Base-by-base conservation (phyloP, 1,140 invertebrate species). In the Mizuhopecten yessoensis region DNA sequence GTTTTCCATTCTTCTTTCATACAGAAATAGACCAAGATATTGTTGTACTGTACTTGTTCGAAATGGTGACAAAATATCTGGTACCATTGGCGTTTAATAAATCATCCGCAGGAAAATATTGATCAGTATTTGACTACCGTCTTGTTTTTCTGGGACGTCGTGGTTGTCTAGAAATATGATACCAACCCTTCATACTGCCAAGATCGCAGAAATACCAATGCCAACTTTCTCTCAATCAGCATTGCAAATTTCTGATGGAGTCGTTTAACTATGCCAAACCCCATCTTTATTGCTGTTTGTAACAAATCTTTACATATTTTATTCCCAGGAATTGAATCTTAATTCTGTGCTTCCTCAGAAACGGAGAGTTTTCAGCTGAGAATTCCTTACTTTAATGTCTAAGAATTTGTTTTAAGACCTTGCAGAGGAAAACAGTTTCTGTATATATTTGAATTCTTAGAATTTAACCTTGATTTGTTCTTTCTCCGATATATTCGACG, bases 111-210 rank as follows among this genome's bases (percentile, higher is more conserved):
- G 57, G 29, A 75, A 5, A n/a, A 75, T 75, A 75, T 75, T 75
- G 57, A 75, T 75, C 57, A 29, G 3, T 9, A 75, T 75, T 75
- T 29, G 57, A 29, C 20, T 49, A 49, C 45, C 29, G n/a, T 75
- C 17, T 29, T 29, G 57, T 75, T 75, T n/a, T 29, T 75, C 57
- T 17, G 17, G n/a, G 15, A n/a, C 57, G 23, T 9, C 10, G 57
- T 29, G 57, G 23, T 75, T 75, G 57, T 75, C 57, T 75, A 75
- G 57, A 75, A 75, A 75, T 75, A 75, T 75, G 57, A 75, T n/a
- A 75, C 57, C 57, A 75, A n/a, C 1, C 57, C n/a, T 75, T 75
- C n/a, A 29, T 29, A n/a, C 57, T 75, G 57, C 57, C 57, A 75
- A n/a, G 29, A 75, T 17, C 17, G 9, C 9, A 75, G 57, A 29